These are phyloP conservation scores for Nestor notabilis DNA, from an alignment of 2,113 vertebrate species.

Conservation along the genomic window DNA sequence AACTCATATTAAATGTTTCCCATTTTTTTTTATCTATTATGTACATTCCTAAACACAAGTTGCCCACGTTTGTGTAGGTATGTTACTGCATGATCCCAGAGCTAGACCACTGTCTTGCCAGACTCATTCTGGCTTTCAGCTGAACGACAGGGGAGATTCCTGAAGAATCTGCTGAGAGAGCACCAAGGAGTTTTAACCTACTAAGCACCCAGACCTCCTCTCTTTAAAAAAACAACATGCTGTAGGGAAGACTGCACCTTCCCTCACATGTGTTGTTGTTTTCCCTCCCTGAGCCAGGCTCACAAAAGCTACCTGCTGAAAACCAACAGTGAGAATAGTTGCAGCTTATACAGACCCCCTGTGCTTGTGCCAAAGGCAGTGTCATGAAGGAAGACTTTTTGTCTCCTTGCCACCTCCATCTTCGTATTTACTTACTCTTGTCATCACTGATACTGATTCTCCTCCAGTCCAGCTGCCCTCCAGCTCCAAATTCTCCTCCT, in stretches of 20 bases:
- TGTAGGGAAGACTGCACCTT: background rate
- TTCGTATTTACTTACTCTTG: accelerated
- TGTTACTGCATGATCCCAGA: accelerated
- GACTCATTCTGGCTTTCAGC: accelerated
- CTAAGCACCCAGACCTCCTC: background rate
- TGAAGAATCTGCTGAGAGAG: background rate
- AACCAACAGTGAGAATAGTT: background rate
- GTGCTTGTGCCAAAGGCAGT: background rate
- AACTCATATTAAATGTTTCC: accelerated
- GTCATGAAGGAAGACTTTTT: background rate
- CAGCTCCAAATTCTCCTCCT: background rate
- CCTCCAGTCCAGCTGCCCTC: background rate
- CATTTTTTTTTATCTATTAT: accelerated
- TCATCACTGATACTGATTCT: accelerated
- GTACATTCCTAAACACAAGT: accelerated
- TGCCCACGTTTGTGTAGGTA: accelerated
- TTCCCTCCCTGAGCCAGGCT: too few species aligned
- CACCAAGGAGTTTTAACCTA: background rate
- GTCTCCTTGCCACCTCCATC: background rate
- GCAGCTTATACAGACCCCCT: too few species aligned
- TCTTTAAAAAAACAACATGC: accelerated
- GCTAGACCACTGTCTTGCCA: background rate
- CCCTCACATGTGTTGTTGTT: accelerated
- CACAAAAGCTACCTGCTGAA: background rate
- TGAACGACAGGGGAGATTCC: background rate